These are phyloP conservation scores for Butorides virescens DNA, from an alignment of 2,113 vertebrate species.

Conservation along the genomic window DNA sequence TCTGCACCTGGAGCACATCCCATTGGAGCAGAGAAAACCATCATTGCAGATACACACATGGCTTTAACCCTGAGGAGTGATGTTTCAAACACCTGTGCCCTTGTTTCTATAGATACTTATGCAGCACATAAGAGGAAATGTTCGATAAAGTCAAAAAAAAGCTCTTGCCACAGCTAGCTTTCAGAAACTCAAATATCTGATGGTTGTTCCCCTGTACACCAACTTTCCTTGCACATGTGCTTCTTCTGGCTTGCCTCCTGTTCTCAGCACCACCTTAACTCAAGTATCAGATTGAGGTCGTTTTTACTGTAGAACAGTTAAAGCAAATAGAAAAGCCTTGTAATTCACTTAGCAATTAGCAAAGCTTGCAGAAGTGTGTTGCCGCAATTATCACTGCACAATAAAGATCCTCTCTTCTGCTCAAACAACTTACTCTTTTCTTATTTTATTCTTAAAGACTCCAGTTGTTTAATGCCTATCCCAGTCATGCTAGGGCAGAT, in stretches of 20 bases:
- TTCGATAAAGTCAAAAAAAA: neutral
- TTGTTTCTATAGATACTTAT: neutral
- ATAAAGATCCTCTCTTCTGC: neutral
- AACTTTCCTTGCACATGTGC: neutral
- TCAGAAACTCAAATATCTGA: neutral
- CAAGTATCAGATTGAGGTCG: neutral
- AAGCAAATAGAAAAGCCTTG: neutral
- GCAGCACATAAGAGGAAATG: neutral
- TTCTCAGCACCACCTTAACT: conserved; percentile 1
- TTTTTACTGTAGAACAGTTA: neutral
- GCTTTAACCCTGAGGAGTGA: neutral
- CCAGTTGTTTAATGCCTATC: neutral
- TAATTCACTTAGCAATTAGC: neutral
- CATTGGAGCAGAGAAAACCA: neutral
- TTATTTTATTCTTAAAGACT: neutral
- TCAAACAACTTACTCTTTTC: neutral
- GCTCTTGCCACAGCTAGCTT: neutral
- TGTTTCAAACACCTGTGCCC: neutral
- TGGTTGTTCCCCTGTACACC: neutral
- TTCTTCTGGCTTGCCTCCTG: neutral
- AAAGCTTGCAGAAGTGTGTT: neutral
- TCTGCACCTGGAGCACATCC: neutral
- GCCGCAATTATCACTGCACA: neutral
- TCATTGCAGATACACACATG: neutral
- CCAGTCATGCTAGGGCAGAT: neutral